These are phyloP conservation scores for Gorsachius magnificus DNA, from an alignment of 2,797 vertebrate species.

Conservation along the genomic window DNA sequence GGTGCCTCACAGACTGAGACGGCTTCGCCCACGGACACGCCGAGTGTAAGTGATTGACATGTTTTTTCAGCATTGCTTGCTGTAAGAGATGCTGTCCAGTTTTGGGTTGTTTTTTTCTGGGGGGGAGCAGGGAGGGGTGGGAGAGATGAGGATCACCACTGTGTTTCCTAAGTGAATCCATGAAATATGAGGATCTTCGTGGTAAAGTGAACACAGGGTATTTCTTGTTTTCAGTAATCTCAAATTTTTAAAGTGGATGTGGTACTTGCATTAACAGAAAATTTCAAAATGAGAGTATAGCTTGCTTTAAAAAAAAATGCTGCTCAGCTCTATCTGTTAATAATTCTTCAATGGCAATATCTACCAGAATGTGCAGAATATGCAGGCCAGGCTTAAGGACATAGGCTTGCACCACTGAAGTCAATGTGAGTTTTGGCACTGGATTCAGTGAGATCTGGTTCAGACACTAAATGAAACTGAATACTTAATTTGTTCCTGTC, in stretches of 20 bases:
- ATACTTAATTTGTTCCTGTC: background rate
- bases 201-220: background rate
- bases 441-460: background rate
- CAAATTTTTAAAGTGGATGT: background rate
- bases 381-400: background rate
- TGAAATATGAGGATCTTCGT: background rate
- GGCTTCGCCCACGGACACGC: conserved; percentile 92
- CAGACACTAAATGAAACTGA: background rate
- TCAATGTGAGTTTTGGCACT: background rate
- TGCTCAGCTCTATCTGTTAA: background rate
- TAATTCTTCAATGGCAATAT: background rate
- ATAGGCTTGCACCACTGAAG: background rate
- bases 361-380: background rate
- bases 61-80: background rate
- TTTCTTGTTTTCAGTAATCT: background rate
- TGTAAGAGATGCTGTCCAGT: background rate
- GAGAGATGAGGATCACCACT: background rate
- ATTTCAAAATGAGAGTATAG: background rate
- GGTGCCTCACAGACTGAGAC: conserved; percentile 83
- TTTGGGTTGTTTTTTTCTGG: background rate
- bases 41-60: conserved; percentile 82
- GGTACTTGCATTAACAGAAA: background rate
- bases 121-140: too few relatives aligned
- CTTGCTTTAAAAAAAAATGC: background rate
- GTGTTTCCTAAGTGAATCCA: background rate